Evolutionary conservation across 2,888 invertebrate species (phyloP), one percentile per base, ranked within the genome.

Genomic region (Cybosia mesomella): DNA sequence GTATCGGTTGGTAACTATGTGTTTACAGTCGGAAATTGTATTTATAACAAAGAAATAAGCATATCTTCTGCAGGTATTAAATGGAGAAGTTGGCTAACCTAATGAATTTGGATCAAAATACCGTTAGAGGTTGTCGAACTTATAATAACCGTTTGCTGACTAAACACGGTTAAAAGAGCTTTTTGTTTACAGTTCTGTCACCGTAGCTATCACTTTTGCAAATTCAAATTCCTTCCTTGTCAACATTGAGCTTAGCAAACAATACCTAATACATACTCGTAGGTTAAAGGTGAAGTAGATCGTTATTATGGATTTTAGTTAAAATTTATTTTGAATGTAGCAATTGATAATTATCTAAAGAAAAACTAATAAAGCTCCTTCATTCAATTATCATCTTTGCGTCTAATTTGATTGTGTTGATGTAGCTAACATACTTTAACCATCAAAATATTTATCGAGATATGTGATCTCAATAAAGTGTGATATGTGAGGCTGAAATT

Each of bases 121-220:
- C 93, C 92, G 93, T 93, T 93, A 93, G 84, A 89, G 91, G 89
- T 92, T 88, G 86, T 86, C 81, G 91, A 85, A 87, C 92, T n/a
- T 63, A 36, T 63, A 54, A 54, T 36, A 54, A 36, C 81, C 84
- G 84, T 83, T 87, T 83, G 83, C 85, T 82, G 85, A 83, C 76
- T 84, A 83, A 87, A 71, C 60, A 64, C 67, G 36, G 64, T 60
- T 64, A 54, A 57, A 53, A 64, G 11, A 49, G 34, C 24, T 64
- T 54, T 64, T 68, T 68, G 59, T 64, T 68, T n/a, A 39, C 22
- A 22, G 39, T 68, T 64, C 43, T 43, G 32, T 60, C 21, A 22
- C 11, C 34, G 55, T 24, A 34, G 10, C 21, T 18, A 36, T 24
- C 21, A 34, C 10, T 24, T 32, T 28, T 32, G 28, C 39, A 36